Evolutionary conservation across 2,113 vertebrate species (phyloP), one percentile per base, ranked within the genome.

Genomic region (Rutilus rutilus): DNA sequence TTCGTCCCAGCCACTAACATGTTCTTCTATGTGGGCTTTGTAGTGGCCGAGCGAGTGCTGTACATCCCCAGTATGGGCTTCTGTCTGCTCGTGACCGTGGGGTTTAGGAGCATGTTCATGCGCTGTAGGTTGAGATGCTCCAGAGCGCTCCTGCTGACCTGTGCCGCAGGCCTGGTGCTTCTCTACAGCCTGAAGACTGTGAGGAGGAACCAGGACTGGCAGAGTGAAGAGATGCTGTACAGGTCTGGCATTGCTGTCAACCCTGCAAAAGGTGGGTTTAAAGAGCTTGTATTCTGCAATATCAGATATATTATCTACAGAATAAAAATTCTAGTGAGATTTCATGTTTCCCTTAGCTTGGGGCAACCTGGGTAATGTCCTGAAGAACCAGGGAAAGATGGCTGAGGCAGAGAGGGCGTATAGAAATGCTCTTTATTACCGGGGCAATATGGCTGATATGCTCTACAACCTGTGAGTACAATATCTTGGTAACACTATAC

Each of bases 41-140:
- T 99, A 90, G 97, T 99, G 90, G 98, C 98, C 87, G 98, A 99
- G 95, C 94, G 98, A 92, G 97, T 99, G 17, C 96, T 99, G 54
- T 99, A 99, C 96, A 97, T 99, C 89, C 98, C 98, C 89, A 99
- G 98, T 92, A 99, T 99, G 98, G 98, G 98, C 93, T 99, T 99
- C 91, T 99, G 98, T 94, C 95, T 99, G 91, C 95, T 99, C 90
- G 93, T 99, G 89, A 96, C 98, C 7, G 95, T 97, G 86, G 97
- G 96, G 81, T 89, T 96, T 91, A 95, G 98, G 91, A 94, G 96
- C 82, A 94, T 99, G 89, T 96, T 96, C 89, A 89, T 97, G 84
- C 96, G 95, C 88, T 91, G 96, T 86, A 93, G 95, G 78, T 96
- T 94, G 87, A 91, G 93, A 42, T 94, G 96, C 92, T 92, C 94